Conservation (phyloP, 2,888 invertebrate genomes). For the Phaonia tiefii region DNA sequence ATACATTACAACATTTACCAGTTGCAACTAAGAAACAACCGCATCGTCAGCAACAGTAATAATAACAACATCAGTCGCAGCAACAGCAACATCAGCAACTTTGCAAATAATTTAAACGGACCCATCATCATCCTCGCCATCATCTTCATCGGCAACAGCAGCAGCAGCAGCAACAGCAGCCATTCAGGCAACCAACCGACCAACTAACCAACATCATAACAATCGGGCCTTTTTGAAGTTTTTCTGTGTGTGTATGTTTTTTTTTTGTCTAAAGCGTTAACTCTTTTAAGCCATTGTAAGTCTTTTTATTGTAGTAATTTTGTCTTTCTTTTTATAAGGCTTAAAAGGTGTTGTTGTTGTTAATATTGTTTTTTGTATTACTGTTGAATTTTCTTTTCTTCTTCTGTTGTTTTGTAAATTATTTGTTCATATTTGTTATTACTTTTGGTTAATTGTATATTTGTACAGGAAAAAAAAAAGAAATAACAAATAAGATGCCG, state of each 20-base stretch:
- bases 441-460: constrained; percentile 37
- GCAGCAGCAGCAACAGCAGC: constrained; percentile 7
- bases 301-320: too few relatives aligned
- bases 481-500: too few relatives aligned
- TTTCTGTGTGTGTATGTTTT: too few relatives aligned
- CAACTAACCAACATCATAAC: constrained; percentile 11
- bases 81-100: constrained; percentile 41
- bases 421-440: constrained; percentile 48
- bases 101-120: constrained; percentile 43
- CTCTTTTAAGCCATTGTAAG: background rate
- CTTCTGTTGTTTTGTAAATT: constrained; percentile 13
- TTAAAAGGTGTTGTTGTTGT: constrained; percentile 11
- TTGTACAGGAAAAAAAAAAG: background rate
- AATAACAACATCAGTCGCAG: constrained; percentile 11
- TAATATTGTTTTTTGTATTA: background rate
- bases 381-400: background rate
- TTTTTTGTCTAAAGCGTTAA: background rate
- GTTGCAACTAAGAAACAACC: constrained; percentile 5
- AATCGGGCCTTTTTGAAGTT: constrained; percentile 38
- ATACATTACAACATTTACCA: constrained; percentile 56
- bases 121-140: constrained; percentile 58
- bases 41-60: background rate
- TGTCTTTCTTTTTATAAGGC: too few relatives aligned
- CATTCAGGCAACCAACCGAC: constrained; percentile 5
- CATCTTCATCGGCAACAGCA: constrained; percentile 7